Conservation (phyloP, 2,797 vertebrate genomes). For the Varecia variegata region DNA sequence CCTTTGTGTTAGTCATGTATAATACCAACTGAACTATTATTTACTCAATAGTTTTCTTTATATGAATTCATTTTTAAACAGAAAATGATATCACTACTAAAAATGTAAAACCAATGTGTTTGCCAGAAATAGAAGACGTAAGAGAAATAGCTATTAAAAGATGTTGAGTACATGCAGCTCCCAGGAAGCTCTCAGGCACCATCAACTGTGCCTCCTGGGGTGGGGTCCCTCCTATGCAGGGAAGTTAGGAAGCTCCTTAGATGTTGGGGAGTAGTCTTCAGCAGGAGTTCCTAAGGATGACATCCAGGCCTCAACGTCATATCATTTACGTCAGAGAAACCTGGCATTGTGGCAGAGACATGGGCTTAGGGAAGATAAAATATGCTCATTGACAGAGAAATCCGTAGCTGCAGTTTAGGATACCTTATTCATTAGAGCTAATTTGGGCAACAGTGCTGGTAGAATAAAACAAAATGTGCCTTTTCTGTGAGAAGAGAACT, state of each 20-base stretch:
- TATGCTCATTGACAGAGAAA: not conserved
- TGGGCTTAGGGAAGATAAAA: not conserved
- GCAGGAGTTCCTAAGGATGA: not conserved
- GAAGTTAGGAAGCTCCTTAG: not conserved
- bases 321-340: not conserved
- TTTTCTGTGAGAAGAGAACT: not conserved
- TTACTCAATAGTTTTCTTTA: constrained; percentile 21
- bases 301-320: not conserved
- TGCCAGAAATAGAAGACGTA: not conserved
- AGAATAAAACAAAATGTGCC: constrained; percentile 3
- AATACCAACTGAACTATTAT: not conserved
- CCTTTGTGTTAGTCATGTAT: not conserved
- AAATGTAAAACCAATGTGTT: not conserved
- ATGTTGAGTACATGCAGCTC: not conserved
- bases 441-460: not conserved
- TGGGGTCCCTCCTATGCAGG: too few species aligned
- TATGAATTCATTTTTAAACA: not conserved
- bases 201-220: not conserved
- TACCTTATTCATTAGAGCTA: not conserved
- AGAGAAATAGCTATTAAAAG: not conserved
- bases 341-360: not conserved
- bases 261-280: not conserved
- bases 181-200: not conserved
- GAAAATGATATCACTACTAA: not conserved
- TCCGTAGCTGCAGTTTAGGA: not conserved